Evolutionary conservation across 2,888 invertebrate genomes (phyloP).

Genomic region (Eurois occulta): DNA sequence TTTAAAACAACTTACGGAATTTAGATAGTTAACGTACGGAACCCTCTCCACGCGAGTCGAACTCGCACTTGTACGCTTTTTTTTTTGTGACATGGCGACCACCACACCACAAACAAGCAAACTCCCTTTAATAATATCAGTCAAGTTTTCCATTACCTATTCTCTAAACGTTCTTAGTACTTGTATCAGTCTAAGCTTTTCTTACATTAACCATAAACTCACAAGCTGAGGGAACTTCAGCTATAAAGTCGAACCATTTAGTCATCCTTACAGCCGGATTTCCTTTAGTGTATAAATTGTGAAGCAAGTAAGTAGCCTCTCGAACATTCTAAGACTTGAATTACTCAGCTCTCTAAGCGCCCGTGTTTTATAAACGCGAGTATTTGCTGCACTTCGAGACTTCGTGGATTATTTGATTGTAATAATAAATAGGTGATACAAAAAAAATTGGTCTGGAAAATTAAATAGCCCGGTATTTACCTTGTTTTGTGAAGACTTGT

Average conservation of each 20-base stretch:
- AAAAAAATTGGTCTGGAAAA: too few relatives aligned
- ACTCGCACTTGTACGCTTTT: too few relatives aligned
- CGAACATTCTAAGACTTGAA: constrained; percentile 59
- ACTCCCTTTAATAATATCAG: too few relatives aligned
- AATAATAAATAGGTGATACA: background rate
- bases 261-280: constrained; percentile 59
- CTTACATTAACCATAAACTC: constrained; percentile 38
- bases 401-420: constrained; percentile 22
- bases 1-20: too few relatives aligned
- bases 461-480: too few relatives aligned
- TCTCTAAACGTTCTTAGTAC: constrained; percentile 7
- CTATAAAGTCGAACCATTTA: constrained; percentile 54
- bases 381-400: constrained; percentile 14
- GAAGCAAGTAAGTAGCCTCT: constrained; percentile 55
- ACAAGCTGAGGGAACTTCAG: constrained; percentile 38
- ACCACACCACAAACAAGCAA: too few relatives aligned
- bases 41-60: too few relatives aligned
- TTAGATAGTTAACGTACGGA: too few relatives aligned
- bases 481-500: too few relatives aligned
- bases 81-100: too few relatives aligned
- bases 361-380: constrained; percentile 47
- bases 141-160: background rate
- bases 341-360: constrained; percentile 50
- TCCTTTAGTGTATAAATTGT: constrained; percentile 56
- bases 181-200: constrained; percentile 29